These are phyloP conservation scores for Nephrotoma guestfalica DNA, from an alignment of 2,888 invertebrate species.

Conservation along the genomic window DNA sequence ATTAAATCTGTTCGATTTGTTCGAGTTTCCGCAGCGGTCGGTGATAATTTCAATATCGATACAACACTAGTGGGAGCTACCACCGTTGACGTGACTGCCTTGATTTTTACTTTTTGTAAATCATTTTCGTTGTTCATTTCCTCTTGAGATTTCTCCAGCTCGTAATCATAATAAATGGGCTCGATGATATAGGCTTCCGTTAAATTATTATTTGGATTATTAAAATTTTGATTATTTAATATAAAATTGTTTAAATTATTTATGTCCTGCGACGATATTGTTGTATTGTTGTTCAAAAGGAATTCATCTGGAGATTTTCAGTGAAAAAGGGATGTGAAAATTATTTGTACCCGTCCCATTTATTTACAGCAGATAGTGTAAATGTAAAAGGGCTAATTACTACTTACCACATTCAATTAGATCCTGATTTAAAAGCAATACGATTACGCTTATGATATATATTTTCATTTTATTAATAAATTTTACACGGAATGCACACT, in stretches of 20 bases:
- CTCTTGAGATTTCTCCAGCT: neutral
- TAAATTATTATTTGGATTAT: neutral
- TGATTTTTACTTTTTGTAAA: neutral
- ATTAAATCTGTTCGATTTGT: neutral
- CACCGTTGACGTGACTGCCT: neutral
- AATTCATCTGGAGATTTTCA: neutral
- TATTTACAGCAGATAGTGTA: neutral
- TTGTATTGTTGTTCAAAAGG: neutral
- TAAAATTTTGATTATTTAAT: neutral
- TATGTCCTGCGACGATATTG: neutral
- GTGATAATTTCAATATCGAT: neutral
- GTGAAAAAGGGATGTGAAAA: neutral
- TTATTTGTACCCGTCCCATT: neutral
- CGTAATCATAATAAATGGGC: slow-evolving; percentile 5
- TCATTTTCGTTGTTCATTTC: neutral
- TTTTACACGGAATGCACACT: neutral
- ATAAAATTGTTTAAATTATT: slow-evolving; percentile 3
- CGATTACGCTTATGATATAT: neutral
- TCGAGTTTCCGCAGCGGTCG: neutral
- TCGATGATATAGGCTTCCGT: neutral
- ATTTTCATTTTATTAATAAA: neutral
- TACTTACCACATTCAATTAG: neutral
- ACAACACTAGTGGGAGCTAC: neutral
- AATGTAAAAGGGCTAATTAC: neutral
- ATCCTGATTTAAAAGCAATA: neutral